Percentiles rank a stretch among this genome's conserved stretches.
phyloP scores from a whole-genome alignment of 2,888 invertebrate species.

The Emesis furor region DNA sequence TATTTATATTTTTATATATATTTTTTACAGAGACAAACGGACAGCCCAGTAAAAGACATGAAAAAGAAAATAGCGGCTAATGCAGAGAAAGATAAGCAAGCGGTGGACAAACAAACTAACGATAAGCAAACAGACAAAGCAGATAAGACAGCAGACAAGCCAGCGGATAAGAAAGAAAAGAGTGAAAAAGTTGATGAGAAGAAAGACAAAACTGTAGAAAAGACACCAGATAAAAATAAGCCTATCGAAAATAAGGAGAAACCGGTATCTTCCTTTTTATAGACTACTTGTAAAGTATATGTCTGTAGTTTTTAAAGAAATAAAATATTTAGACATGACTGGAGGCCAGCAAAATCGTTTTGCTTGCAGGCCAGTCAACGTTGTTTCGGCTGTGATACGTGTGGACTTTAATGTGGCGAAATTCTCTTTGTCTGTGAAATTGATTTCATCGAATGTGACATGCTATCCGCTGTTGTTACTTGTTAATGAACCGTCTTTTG shows the following conservation, averaged over 20 bases:
- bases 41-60: constrained; percentile 88
- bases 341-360: too few relatives aligned
- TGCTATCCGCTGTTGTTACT: too few relatives aligned
- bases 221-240: constrained; percentile 66
- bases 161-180: constrained; percentile 78
- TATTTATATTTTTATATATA: too few relatives aligned
- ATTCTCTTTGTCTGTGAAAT: too few relatives aligned
- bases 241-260: constrained; percentile 62
- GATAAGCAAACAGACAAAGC: constrained; percentile 80
- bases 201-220: constrained; percentile 74
- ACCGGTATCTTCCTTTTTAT: background rate
- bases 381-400: too few relatives aligned
- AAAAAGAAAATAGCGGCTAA: constrained; percentile 89
- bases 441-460: too few relatives aligned
- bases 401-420: too few relatives aligned
- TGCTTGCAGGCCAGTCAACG: too few relatives aligned
- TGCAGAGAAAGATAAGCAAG: constrained; percentile 86
- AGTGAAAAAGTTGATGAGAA: constrained; percentile 75
- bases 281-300: background rate
- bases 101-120: constrained; percentile 78
- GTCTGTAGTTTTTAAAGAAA: too few relatives aligned
- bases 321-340: too few relatives aligned
- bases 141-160: constrained; percentile 67
- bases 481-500: too few relatives aligned
- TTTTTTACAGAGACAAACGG: constrained; percentile 80